phyloP scores from a whole-genome alignment of 2,888 invertebrate genomes.

The Exephanes ischioxanthus region DNA sequence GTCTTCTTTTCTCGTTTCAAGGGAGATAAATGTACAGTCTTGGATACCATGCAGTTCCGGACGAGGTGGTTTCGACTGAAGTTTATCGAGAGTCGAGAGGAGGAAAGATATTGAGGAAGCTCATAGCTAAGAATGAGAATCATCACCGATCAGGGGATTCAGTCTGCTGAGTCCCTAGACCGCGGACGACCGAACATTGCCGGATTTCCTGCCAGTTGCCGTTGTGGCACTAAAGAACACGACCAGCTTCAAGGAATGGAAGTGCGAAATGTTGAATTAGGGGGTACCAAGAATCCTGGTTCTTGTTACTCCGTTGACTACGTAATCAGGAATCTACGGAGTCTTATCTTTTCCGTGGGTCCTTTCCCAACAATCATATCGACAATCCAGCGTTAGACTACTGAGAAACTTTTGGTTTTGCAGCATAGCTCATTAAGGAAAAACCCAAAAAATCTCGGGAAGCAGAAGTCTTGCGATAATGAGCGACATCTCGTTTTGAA shows the following conservation, averaged over 20 bases:
- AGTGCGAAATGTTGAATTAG: too few species aligned
- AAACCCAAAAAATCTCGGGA: too few species aligned
- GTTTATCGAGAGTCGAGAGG: slow-evolving; percentile 6
- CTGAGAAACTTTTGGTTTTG: too few species aligned
- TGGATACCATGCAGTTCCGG: neutral
- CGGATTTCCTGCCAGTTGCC: neutral
- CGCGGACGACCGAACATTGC: neutral
- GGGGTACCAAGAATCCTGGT: too few species aligned
- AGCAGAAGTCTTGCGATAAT: too few species aligned
- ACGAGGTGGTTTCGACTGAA: slow-evolving; percentile 1
- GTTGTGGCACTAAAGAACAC: too few species aligned
- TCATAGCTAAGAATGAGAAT: neutral
- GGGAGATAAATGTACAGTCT: neutral
- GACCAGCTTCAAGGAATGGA: too few species aligned
- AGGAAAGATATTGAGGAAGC: slow-evolving; percentile 13
- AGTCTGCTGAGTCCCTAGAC: neutral
- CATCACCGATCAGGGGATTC: slow-evolving; percentile 22
- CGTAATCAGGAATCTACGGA: neutral
- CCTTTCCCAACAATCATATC: too few species aligned
- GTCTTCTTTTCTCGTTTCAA: neutral
- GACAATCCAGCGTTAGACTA: too few species aligned
- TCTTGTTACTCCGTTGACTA: too few species aligned
- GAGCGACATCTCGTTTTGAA: too few species aligned
- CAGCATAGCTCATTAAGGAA: too few species aligned
- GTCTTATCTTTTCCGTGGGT: neutral